Base-by-base conservation (phyloP, 2,888 invertebrate genomes). In the Drosophila multiciliata region DNA sequence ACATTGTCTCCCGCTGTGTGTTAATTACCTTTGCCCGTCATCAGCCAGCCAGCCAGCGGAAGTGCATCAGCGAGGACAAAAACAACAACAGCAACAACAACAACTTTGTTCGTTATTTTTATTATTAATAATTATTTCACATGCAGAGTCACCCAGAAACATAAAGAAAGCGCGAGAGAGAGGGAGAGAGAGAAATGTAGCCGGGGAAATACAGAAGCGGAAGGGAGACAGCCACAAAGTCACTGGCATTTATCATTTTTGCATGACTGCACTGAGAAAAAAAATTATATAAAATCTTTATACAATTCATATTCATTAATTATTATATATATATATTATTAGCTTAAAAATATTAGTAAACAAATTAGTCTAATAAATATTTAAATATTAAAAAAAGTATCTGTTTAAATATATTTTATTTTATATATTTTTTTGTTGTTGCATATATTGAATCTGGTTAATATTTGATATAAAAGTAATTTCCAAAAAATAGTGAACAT, bases 91-190 rank as follows among this genome's bases (percentile, higher is more conserved):
- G 59, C 60, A 66, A 1, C 32, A 52, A 63, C 72, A 83, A 57
- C 66, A 66, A 74, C 73, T 73, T 80, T 63, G 61, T 78, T 78
- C 58, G 55, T 89, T 85, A 71, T 85, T 80, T 90, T 90, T 90
- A 75, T 88, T 84, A 84, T 73, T 82, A 82, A 84, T 90, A 90
- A 85, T 85, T 73, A 85, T 90, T 83, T 89, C 68, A 59, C 81
- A 83, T 73, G 70, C 90, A 75, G 70, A 65, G 61, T 53, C 50
- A 53, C 65, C 52, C 45, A 63, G 45, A 62, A 26, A 63, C 45
- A 45, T 45, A 45, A 8, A 52, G 65, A 59, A 40, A 65, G 36
- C 48, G 59, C 20, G 60, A 62, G 29, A 48, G 61, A 20, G 32
- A 36, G 9, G 6, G 71, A 74, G 66, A 52, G 59, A 23, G 23